Conservation (phyloP, 23 tunicate species). For the Phallusia fumigata region DNA sequence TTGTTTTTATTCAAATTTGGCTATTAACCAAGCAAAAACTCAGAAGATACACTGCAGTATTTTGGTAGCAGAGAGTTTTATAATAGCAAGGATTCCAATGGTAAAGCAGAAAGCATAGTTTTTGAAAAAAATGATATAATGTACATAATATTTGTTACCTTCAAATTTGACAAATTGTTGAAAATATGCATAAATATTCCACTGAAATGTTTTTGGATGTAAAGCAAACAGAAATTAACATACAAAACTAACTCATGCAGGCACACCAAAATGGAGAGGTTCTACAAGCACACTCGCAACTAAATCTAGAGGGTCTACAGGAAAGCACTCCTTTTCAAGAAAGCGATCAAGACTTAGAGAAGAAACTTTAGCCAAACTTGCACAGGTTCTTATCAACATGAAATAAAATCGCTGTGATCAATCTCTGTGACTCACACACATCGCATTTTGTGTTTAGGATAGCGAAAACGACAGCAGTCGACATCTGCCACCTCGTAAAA, state of each 20-base stretch:
- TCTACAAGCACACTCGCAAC: conserved; percentile 22
- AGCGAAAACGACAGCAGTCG: conserved; percentile 39
- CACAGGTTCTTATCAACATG: conserved; percentile 51
- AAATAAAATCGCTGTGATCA: too few species aligned
- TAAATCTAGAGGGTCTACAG: conserved; percentile 46
- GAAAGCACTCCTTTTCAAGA: conserved; percentile 61
- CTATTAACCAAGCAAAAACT: background rate
- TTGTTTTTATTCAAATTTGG: background rate
- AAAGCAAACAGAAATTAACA: too few species aligned
- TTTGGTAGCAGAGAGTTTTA: too few species aligned
- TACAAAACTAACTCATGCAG: conserved; percentile 19
- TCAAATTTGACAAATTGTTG: conserved; percentile 21
- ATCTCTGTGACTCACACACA: too few species aligned
- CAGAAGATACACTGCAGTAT: too few species aligned
- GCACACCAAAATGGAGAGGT: conserved; percentile 81
- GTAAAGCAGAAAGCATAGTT: too few species aligned
- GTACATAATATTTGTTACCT: too few species aligned
- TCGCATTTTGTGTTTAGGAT: conserved; percentile 31
- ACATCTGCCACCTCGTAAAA: conserved; percentile 68
- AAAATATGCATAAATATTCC: too few species aligned
- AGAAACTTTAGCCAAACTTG: conserved; percentile 82
- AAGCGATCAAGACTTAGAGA: conserved; percentile 74
- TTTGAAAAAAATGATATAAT: too few species aligned
- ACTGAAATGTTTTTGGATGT: too few species aligned
- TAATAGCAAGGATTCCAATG: too few species aligned